Conservation (phyloP, 1,140 invertebrate genomes). For the Bombus superbus region DNA sequence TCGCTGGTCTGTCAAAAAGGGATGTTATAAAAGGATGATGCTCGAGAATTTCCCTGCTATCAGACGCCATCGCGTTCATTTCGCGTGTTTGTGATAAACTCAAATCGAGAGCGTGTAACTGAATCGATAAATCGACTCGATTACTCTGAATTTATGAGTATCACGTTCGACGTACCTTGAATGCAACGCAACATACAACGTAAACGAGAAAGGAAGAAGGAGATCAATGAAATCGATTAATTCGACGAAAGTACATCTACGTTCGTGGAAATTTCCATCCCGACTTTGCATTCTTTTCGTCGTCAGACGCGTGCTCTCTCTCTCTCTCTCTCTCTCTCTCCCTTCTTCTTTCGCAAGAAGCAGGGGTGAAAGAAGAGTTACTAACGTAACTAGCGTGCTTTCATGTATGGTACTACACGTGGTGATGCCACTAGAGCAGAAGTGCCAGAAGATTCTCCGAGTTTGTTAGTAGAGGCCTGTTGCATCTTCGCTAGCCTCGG, state of each 20-base stretch:
- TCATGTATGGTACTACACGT: conserved; percentile 80
- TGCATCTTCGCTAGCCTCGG: conserved; percentile 78
- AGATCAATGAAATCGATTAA: background rate
- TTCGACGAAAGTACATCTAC: background rate
- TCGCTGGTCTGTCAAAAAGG: conserved; percentile 63
- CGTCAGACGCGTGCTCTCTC: background rate
- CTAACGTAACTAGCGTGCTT: conserved; percentile 77
- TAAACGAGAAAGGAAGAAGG: background rate
- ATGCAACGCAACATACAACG: background rate
- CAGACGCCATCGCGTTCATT: conserved; percentile 11
- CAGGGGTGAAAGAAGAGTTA: conserved; percentile 56
- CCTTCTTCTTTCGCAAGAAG: conserved; percentile 3
- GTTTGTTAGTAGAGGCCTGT: conserved; percentile 82
- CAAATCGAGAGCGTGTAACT: background rate
- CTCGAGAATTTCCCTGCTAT: conserved; percentile 30
- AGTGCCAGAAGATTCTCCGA: conserved; percentile 76
- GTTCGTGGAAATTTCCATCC: conserved; percentile 2
- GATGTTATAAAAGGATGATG: conserved; percentile 37
- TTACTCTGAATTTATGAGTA: background rate
- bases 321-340: no score
- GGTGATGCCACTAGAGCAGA: conserved; percentile 78
- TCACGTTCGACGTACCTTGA: background rate
- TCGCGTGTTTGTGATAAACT: background rate
- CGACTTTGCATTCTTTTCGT: conserved; percentile 37
- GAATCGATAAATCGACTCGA: background rate